Conservation (phyloP, 2,888 invertebrate genomes). For the Mythimna vitellina region DNA sequence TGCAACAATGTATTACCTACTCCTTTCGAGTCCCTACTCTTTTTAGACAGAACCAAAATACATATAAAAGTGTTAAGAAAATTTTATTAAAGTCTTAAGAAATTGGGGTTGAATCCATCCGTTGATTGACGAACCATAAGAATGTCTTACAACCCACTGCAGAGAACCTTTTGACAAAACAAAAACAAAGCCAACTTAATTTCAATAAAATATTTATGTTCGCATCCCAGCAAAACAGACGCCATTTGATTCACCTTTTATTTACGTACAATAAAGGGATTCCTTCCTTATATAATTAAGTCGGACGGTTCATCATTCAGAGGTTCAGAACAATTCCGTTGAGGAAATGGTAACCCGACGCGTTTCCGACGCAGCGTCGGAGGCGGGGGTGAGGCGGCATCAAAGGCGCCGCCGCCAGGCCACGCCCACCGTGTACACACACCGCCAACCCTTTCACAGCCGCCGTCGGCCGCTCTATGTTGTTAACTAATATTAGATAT, state of each 20-base stretch:
- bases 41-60: too few species aligned
- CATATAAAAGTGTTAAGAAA: too few species aligned
- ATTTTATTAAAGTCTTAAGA: too few species aligned
- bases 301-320: slow-evolving; percentile 59
- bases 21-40: too few species aligned
- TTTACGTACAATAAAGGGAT: slow-evolving; percentile 55
- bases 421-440: slow-evolving; percentile 62
- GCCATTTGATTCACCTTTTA: slow-evolving; percentile 60
- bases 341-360: slow-evolving; percentile 72
- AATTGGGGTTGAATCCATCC: too few species aligned
- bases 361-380: slow-evolving; percentile 66
- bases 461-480: slow-evolving; percentile 41
- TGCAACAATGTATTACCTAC: too few species aligned
- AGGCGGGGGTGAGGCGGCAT: slow-evolving; percentile 66
- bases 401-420: slow-evolving; percentile 61
- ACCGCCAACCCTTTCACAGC: slow-evolving; percentile 60
- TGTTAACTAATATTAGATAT: slow-evolving; percentile 50
- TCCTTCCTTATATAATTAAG: slow-evolving; percentile 61
- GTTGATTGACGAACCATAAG: not conserved
- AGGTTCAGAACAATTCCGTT: slow-evolving; percentile 42
- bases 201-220: slow-evolving; percentile 46
- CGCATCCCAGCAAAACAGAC: slow-evolving; percentile 52
- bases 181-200: slow-evolving; percentile 27
- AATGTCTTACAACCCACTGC: not conserved
- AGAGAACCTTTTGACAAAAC: not conserved